These are phyloP conservation scores for Cylas formicarius DNA, from an alignment of 1,140 invertebrate species.

Conservation along the genomic window DNA sequence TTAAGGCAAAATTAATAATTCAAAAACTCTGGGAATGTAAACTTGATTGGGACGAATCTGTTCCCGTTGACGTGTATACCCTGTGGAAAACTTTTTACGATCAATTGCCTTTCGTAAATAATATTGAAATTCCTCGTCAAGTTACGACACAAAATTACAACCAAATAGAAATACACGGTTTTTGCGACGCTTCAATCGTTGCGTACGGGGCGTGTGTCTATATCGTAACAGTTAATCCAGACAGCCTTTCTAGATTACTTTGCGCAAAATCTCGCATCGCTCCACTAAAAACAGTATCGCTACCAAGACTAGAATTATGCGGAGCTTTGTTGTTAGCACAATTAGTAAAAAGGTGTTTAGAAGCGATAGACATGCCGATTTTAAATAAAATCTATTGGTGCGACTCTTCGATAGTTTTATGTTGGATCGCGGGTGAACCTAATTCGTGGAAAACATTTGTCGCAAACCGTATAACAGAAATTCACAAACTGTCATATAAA, in stretches of 20 bases:
- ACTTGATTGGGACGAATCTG: slow-evolving; percentile 38
- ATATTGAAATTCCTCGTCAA: slow-evolving; percentile 4
- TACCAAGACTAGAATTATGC: slow-evolving; percentile 37
- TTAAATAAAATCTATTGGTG: slow-evolving; percentile 1
- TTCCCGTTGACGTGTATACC: slow-evolving; percentile 14
- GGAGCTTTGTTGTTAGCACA: slow-evolving; percentile 30
- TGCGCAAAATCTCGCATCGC: slow-evolving; percentile 37
- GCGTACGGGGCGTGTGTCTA: slow-evolving; percentile 36
- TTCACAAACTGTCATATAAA: slow-evolving; percentile 35
- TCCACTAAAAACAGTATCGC: slow-evolving; percentile 29
- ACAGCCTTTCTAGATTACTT: slow-evolving; percentile 24
- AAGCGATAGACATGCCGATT: not conserved
- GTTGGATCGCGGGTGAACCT: slow-evolving; percentile 16
- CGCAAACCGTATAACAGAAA: slow-evolving; percentile 35
- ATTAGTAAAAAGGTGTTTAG: slow-evolving; percentile 7
- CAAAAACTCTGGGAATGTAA: slow-evolving; percentile 39
- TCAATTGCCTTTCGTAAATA: slow-evolving; percentile 5
- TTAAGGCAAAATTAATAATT: slow-evolving; percentile 41
- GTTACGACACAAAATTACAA: not conserved
- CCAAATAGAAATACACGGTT: slow-evolving; percentile 27
- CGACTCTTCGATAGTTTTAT: slow-evolving; percentile 18
- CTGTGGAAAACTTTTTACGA: slow-evolving; percentile 7
- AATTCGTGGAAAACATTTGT: slow-evolving; percentile 30
- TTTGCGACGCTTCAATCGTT: slow-evolving; percentile 32
- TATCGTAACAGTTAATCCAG: slow-evolving; percentile 18